These are phyloP conservation scores for Cerastis leucographa DNA, from an alignment of 2,888 invertebrate species.

Conservation along the genomic window DNA sequence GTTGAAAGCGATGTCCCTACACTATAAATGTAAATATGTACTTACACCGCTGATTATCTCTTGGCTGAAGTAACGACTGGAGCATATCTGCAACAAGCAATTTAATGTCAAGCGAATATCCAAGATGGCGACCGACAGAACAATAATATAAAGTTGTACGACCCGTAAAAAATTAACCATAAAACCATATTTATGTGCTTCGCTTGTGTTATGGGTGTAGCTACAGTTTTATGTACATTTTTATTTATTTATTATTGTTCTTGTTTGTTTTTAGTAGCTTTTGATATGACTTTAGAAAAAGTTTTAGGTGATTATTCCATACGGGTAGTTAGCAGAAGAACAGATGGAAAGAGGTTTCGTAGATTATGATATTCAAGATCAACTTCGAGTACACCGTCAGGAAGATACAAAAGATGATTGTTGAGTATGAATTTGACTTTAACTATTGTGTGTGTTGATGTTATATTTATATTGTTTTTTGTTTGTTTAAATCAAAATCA, in stretches of 20 bases:
- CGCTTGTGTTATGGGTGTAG: slow-evolving; percentile 9
- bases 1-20: slow-evolving; percentile 11
- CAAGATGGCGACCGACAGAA: slow-evolving; percentile 18
- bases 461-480: too few species aligned
- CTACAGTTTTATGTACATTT: slow-evolving; percentile 27
- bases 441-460: too few species aligned
- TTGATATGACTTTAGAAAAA: neutral
- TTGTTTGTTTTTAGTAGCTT: neutral
- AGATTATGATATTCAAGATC: neutral
- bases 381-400: neutral
- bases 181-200: slow-evolving; percentile 44
- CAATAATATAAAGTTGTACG: slow-evolving; percentile 30
- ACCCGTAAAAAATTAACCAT: slow-evolving; percentile 32
- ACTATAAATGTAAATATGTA: slow-evolving; percentile 58
- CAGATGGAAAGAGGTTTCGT: neutral
- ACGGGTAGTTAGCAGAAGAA: neutral
- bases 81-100: slow-evolving; percentile 88
- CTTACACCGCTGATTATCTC: slow-evolving; percentile 87
- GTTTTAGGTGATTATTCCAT: neutral
- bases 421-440: too few species aligned
- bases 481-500: too few species aligned
- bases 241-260: slow-evolving; percentile 11
- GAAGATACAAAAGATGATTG: neutral
- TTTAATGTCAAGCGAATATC: slow-evolving; percentile 40
- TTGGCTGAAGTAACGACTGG: slow-evolving; percentile 88